Evolutionary conservation across 2,888 invertebrate genomes (phyloP), one percentile per base, ranked within the genome.

Genomic region (Coleophora flavipennella): DNA sequence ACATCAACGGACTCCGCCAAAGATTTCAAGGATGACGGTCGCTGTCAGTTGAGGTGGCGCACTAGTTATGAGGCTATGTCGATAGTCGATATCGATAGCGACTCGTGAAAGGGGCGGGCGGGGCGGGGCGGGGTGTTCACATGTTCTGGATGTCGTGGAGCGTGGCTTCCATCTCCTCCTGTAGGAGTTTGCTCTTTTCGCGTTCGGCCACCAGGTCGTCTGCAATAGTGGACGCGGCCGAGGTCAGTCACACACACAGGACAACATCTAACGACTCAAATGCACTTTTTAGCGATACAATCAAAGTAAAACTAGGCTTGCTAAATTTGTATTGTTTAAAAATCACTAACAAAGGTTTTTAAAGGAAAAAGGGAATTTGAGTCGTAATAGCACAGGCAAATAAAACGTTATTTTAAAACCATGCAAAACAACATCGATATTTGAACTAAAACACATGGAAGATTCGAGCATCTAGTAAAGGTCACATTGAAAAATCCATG

Each of bases 81-180:
- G 43, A 51, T 48, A 44, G 20, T 35, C 45, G 44, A 45, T 46
- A 48, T 51, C 53, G 59, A 54, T 58, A 53, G 53, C 46, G 59
- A 55, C 47, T 46, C 45, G 50, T 43, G 46, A 49, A 52, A 51
- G 59, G 49, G 53, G 49, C 54, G 48, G 48, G 50, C 54, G 59
- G 47, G 58, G 46, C 55, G 54, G 59, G 54, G 59, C 55, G 63
- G 52, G 60, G 68, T 66, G 78, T 88, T 91, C 94, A 97, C 95
- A 97, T 97, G 87, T 96, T 96, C 90, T 97, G 97, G 88, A 98
- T 95, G 89, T 98, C 98, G 90, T 96, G 95, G 89, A 98, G 92
- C 75, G 97, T 96, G 76, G 95, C 92, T 88, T 99, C 98, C 95
- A 99, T 96, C 87, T 99, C 99, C 85, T 96, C 95, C 86, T 96